A percentile compares a stretch with the other conserved stretches of the same genome.
phyloP scores from a whole-genome alignment of 2,888 invertebrate genomes.

The Suillia variegata region DNA sequence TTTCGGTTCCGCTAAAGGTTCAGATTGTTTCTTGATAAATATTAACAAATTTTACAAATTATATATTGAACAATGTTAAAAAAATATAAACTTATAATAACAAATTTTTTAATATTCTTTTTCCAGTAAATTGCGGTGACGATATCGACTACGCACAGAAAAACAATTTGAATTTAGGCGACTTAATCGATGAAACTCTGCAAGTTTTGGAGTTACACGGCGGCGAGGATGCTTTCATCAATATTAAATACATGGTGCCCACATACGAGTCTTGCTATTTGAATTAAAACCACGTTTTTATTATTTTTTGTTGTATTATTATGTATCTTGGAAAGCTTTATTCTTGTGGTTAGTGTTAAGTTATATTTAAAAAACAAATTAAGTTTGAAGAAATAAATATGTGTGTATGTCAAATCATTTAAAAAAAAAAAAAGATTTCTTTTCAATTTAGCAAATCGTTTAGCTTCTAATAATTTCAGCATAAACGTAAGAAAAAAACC shows the following conservation, averaged over 20 bases:
- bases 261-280: constrained; percentile 93
- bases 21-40: background rate
- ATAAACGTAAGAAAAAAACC: no score
- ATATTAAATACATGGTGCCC: constrained; percentile 97
- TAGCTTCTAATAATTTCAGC: no score
- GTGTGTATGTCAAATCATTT: background rate
- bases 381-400: background rate
- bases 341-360: background rate
- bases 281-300: constrained; percentile 64
- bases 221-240: constrained; percentile 95
- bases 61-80: background rate
- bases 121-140: constrained; percentile 82
- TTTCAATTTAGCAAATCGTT: background rate
- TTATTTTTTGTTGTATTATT: constrained; percentile 11
- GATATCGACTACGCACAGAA: constrained; percentile 89
- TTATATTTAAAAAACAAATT: background rate
- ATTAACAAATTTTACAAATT: constrained; percentile 1
- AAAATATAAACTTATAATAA: background rate
- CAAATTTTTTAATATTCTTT: background rate
- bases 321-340: background rate
- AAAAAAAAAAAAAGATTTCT: background rate
- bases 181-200: constrained; percentile 90
- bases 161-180: constrained; percentile 84
- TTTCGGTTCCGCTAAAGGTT: background rate
- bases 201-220: constrained; percentile 90